These are phyloP conservation scores for Clistopyga incitator DNA, from an alignment of 2,888 invertebrate genomes.

Conservation along the genomic window DNA sequence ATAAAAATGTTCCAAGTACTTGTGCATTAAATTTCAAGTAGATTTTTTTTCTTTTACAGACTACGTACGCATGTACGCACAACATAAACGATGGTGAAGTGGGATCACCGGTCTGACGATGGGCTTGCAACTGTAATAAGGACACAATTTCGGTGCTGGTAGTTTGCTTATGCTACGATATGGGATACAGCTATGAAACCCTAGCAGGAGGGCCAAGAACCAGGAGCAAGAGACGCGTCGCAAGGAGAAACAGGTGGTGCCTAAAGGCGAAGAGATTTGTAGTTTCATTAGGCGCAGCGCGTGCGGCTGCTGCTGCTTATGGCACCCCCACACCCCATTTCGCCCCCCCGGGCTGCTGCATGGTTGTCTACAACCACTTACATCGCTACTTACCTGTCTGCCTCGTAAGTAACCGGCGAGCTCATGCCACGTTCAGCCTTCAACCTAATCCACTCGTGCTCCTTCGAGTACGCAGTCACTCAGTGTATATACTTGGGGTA, in stretches of 20 bases:
- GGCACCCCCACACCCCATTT: conserved; percentile 71
- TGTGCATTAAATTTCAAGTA: too few relatives aligned
- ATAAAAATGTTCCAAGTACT: too few relatives aligned
- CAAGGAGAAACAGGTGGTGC: conserved; percentile 81
- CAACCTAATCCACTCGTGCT: conserved; percentile 59
- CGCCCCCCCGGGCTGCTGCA: conserved; percentile 67
- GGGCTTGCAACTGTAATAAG: conserved; percentile 21
- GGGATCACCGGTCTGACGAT: conserved; percentile 4
- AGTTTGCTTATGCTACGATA: conserved; percentile 48
- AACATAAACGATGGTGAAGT: conserved; percentile 4
- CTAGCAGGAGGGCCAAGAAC: conserved; percentile 58
- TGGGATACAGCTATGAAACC: conserved; percentile 56
- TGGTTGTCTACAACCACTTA: conserved; percentile 84
- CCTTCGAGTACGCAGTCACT: conserved; percentile 27
- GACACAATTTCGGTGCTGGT: conserved; percentile 6
- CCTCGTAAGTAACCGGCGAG: conserved; percentile 75
- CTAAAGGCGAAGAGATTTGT: conserved; percentile 83
- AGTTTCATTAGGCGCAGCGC: conserved; percentile 82
- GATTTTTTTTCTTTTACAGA: too few relatives aligned
- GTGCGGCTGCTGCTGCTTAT: conserved; percentile 82
- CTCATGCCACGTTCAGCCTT: conserved; percentile 56
- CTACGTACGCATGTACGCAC: conserved; percentile 10
- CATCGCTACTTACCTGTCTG: conserved; percentile 82
- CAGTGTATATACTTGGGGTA: conserved; percentile 8
- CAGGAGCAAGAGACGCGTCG: conserved; percentile 61